phyloP scores from a whole-genome alignment of 2,797 vertebrate genomes.

The Limnodromus scolopaceus region DNA sequence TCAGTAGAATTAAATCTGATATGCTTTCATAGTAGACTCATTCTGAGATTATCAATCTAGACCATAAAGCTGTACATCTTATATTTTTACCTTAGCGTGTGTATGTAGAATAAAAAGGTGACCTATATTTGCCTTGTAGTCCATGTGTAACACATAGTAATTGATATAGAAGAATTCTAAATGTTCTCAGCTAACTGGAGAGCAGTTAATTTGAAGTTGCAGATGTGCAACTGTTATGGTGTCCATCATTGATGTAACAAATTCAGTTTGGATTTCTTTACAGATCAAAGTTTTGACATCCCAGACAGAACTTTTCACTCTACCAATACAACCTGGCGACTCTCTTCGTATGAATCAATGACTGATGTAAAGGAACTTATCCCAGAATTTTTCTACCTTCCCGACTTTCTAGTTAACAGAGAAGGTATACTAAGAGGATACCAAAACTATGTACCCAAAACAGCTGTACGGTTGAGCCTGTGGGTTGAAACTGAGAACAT shows the following conservation, averaged over 20 bases:
- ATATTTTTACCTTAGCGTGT: neutral
- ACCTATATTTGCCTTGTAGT: neutral
- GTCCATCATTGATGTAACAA: neutral
- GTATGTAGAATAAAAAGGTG: neutral
- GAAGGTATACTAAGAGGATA: slow-evolving; percentile 83
- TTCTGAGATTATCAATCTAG: neutral
- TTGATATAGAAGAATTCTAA: neutral
- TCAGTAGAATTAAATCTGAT: neutral
- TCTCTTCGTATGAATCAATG: slow-evolving; percentile 98
- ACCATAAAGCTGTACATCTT: neutral
- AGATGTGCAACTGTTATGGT: neutral
- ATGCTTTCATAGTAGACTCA: neutral
- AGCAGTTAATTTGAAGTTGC: neutral
- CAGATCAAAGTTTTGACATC: slow-evolving; percentile 99
- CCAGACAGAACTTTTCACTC: slow-evolving; percentile 99
- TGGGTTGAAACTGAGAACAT: neutral
- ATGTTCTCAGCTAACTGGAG: neutral
- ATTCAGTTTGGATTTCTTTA: slow-evolving; percentile 56
- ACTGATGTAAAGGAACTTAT: slow-evolving; percentile 98
- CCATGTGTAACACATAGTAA: neutral
- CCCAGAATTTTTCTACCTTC: slow-evolving; percentile 98
- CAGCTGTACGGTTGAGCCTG: neutral
- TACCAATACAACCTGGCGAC: slow-evolving; percentile 98
- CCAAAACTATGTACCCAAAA: neutral
- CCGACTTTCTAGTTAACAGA: slow-evolving; percentile 97